Evolutionary conservation across 2,113 vertebrate genomes (phyloP), one percentile per base, ranked within the genome.

Genomic region (Erpornis zantholeuca): DNA sequence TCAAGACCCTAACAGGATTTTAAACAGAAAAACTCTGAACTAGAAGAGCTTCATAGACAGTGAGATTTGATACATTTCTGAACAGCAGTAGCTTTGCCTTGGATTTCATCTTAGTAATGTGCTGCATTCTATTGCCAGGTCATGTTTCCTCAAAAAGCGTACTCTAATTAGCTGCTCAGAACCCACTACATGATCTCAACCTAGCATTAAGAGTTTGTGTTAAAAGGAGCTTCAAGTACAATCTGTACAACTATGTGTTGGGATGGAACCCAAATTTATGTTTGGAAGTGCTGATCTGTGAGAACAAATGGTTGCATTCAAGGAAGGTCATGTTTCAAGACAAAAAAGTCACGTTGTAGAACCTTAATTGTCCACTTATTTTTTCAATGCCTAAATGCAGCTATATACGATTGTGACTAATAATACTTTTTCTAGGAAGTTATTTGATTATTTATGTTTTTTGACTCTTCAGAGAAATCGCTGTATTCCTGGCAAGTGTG

Each of bases 61-160:
- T 44, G 52, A 44, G 40, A 31, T 59, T 16, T 83, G 57, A 31
- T 80, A 20, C 2, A 5, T 78, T 70, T 65, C 79, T 85, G 40
- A 73, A 12, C 31, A 90, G 23, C n/a, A 12, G 14, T 23, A 36
- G 4, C 44, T 93, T 47, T 71, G 35, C 45, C 28, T 60, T 78
- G 54, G 31, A 44, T 75, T 75, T 75, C 2, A 2, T 8, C 1
- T 56, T 20, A 50, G 44, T 17, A 15, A 38, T 0, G 0, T 49
- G 24, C 33, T 94, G 28, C 22, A 9, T 77, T 76, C 35, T 68
- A 3, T 29, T 84, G 69, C 33, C 28, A 59, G 64, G 35, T 60
- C 3, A 2, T 65, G 21, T 66, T 82, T 66, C 54, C 47, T 61
- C 23, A 40, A 12, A 35, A 59, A 38, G 24, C 16, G 21, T 35